Conservation (phyloP, 2,888 invertebrate genomes). For the Agrotis ipsilon region DNA sequence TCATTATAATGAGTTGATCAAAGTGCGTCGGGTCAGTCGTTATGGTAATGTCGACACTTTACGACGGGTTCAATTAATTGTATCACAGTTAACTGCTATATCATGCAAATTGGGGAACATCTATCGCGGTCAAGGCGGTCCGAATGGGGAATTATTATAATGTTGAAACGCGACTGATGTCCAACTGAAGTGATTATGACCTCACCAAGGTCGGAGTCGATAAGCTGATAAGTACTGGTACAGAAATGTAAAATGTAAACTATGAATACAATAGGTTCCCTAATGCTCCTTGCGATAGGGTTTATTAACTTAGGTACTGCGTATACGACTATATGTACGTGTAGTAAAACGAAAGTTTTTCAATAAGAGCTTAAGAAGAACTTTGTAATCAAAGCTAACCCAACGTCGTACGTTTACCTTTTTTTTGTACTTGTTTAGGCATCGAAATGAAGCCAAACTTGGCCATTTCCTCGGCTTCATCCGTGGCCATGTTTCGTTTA, state of each 20-base stretch:
- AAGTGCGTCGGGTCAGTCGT: slow-evolving; percentile 38
- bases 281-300: not conserved
- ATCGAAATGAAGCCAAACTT: too few species aligned
- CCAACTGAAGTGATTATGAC: not conserved
- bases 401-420: too few species aligned
- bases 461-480: too few species aligned
- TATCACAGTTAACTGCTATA: slow-evolving; percentile 5
- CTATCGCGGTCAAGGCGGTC: not conserved
- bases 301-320: not conserved
- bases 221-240: not conserved
- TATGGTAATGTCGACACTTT: slow-evolving; percentile 33
- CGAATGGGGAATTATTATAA: not conserved
- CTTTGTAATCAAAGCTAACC: too few species aligned
- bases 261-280: not conserved
- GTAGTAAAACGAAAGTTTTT: slow-evolving; percentile 2
- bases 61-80: slow-evolving; percentile 22
- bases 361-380: too few species aligned
- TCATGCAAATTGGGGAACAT: slow-evolving; percentile 23
- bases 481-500: too few species aligned
- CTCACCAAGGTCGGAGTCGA: not conserved
- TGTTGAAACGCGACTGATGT: not conserved
- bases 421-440: too few species aligned
- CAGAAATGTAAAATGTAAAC: not conserved
- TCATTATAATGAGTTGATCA: slow-evolving; percentile 46
- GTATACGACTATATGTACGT: not conserved